phyloP scores from a whole-genome alignment of 2,113 vertebrate species.

The Corynorhinus townsendii region DNA sequence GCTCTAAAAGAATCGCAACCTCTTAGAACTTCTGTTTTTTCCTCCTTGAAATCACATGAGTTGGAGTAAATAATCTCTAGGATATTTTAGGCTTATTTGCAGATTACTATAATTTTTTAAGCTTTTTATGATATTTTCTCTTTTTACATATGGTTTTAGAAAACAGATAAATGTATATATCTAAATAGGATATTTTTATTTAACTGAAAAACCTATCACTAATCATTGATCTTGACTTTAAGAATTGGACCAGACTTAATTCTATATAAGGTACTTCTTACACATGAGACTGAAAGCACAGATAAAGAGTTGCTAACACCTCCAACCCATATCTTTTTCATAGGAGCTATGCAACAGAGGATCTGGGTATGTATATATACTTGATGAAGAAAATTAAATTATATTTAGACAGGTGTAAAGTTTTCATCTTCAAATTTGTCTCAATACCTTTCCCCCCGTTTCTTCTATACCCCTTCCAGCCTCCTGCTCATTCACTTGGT shows the following conservation, averaged over 20 bases:
- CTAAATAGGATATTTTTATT: background rate
- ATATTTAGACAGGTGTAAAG: background rate
- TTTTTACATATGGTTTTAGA: background rate
- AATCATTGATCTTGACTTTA: background rate
- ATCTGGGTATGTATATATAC: background rate
- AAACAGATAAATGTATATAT: background rate
- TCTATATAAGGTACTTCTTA: background rate
- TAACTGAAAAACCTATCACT: background rate
- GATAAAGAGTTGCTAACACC: background rate
- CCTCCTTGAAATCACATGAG: background rate
- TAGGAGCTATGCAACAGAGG: background rate
- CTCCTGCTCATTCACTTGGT: background rate
- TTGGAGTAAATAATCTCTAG: background rate
- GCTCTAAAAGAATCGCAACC: background rate
- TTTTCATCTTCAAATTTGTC: background rate
- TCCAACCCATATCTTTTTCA: background rate
- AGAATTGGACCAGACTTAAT: background rate
- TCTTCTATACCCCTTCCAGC: rapidly evolving
- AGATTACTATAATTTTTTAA: background rate
- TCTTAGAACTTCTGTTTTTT: background rate
- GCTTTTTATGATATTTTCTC: background rate
- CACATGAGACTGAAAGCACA: background rate
- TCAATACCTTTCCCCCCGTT: background rate
- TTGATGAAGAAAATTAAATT: slow-evolving; percentile 4
- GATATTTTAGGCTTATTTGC: background rate